Base-by-base conservation (phyloP, 1,140 invertebrate species). In the Drosophila ananassae region DNA sequence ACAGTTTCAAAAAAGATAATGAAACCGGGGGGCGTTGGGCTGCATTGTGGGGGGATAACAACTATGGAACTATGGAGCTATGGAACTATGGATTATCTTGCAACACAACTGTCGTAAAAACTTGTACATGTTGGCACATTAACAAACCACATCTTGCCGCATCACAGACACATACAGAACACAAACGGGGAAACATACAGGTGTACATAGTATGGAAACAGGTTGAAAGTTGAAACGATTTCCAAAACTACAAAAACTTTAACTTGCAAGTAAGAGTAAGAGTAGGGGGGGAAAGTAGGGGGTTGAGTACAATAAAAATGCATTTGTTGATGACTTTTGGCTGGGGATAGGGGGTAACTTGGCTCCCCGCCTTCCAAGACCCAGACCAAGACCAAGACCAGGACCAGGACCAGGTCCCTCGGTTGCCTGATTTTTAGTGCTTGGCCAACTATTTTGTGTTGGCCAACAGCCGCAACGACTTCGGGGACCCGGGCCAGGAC, bases 391-490 rank as follows among this genome's bases (percentile, higher is more conserved):
- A 28, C 25, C 25, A 28, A 28, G 25, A 28, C 30, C 30, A 6
- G 3, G 32, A 37, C 34, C 34, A n/a, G 10, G 34, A n/a, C 34
- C 34, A 2, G 63, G 56, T 52, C 63, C 63, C 41, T 48, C 32
- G 47, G 73, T 59, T 52, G 69, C 57, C 73, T 68, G 63, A 77
- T 77, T 76, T 77, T 77, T 76, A 69, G 73, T 77, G 53, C 47
- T 12, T 22, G 59, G n/a, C 64, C 73, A 68, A 52, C 72, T 66
- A 76, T 73, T 68, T 60, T 68, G 56, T 61, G 62, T 17, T 17
- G 17, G 17, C 17, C 17, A 17, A 17, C 17, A 17, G 62, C 54
- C 17, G 41, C 72, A 50, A 56, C 39, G 57, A 55, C 58, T 51
- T 47, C 32, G 13, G 67, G 47, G 69, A 52, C 47, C 44, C 17